phyloP scores from a whole-genome alignment of 2,113 vertebrate species.

The Chascanopsetta lugubris region DNA sequence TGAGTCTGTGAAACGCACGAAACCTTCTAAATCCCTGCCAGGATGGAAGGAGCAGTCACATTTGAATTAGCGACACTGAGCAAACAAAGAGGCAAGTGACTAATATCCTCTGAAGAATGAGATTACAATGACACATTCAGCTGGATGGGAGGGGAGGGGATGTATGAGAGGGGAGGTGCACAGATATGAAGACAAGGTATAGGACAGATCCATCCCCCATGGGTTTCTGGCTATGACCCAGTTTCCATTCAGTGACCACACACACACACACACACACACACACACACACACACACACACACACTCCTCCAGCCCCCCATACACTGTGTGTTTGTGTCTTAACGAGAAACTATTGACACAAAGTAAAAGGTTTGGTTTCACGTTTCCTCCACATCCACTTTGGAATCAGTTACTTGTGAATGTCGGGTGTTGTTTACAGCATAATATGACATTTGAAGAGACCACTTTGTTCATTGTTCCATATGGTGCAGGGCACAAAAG shows the following conservation, averaged over 20 bases:
- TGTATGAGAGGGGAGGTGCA: background rate
- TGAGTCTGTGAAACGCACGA: conserved; percentile 5
- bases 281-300: conserved; percentile 5
- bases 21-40: conserved; percentile 34
- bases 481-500: too few relatives aligned
- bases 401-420: background rate
- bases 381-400: background rate
- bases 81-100: conserved; percentile 7
- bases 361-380: background rate
- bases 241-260: conserved; percentile 40
- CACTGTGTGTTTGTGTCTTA: conserved; percentile 33
- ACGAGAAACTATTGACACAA: conserved; percentile 21
- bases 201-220: conserved; percentile 3
- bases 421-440: background rate
- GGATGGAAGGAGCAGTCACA: background rate
- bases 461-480: too few relatives aligned
- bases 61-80: conserved; percentile 1
- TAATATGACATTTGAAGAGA: background rate
- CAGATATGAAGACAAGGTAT: background rate
- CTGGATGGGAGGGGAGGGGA: background rate
- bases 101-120: background rate
- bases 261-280: background rate
- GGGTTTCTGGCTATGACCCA: conserved; percentile 29
- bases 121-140: background rate
- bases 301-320: background rate